phyloP scores from a whole-genome alignment of 1,140 invertebrate species.

The Danaus plexippus region DNA sequence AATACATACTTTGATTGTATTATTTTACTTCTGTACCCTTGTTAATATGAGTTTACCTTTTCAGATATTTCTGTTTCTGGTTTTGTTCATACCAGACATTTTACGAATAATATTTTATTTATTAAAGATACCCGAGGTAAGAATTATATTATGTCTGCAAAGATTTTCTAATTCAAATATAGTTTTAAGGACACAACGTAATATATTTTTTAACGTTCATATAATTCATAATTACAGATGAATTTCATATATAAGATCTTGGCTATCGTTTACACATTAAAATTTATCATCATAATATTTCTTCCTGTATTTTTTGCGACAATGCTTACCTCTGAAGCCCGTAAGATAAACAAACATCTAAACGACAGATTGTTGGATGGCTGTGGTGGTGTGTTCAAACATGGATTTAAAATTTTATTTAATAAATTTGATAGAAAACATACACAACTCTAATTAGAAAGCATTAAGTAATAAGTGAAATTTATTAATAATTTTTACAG shows the following conservation, averaged over 20 bases:
- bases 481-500: conserved; percentile 5
- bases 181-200: no score
- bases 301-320: conserved; percentile 4
- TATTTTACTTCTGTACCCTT: no score
- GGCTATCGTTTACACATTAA: not conserved
- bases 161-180: no score
- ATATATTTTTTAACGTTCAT: no score
- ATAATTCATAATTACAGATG: not conserved
- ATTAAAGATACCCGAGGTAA: not conserved
- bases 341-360: conserved; percentile 2
- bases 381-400: not conserved
- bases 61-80: not conserved
- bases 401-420: not conserved
- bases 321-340: not conserved
- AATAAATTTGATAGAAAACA: not conserved
- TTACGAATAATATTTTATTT: not conserved
- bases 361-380: conserved; percentile 4
- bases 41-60: no score
- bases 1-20: not conserved
- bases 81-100: conserved; percentile 3
- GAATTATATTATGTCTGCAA: conserved; percentile 4
- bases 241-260: not conserved
- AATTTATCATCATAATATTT: conserved; percentile 1
- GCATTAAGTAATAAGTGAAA: not conserved
- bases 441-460: no score